A percentile compares a stretch with the other conserved stretches of the same genome.
phyloP scores from a whole-genome alignment of 2,888 invertebrate species.

The Petrophora chlorosata region DNA sequence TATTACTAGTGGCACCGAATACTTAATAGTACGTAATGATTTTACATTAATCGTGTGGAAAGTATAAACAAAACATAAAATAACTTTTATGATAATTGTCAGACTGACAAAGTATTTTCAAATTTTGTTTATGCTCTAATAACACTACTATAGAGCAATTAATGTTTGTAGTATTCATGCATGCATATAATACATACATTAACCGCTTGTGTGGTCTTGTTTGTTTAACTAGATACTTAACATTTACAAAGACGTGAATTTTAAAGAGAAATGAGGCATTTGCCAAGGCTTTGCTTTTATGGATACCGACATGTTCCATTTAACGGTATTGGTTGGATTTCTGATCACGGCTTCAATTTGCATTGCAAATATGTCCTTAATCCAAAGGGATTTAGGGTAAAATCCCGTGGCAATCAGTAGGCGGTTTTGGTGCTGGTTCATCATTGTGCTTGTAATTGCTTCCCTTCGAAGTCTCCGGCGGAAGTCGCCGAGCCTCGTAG shows the following conservation, averaged over 20 bases:
- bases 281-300: neutral
- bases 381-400: conserved; percentile 1
- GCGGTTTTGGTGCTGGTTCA: conserved; percentile 31
- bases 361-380: neutral
- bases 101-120: too few relatives aligned
- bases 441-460: conserved; percentile 42
- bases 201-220: conserved; percentile 22
- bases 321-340: neutral
- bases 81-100: too few relatives aligned
- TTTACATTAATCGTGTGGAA: too few relatives aligned
- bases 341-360: too few relatives aligned
- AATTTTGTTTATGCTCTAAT: too few relatives aligned
- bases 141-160: too few relatives aligned
- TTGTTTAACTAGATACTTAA: conserved; percentile 12
- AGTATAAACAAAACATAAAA: too few relatives aligned
- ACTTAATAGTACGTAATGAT: too few relatives aligned
- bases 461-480: conserved; percentile 49
- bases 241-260: conserved; percentile 4
- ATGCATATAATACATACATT: conserved; percentile 36
- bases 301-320: neutral
- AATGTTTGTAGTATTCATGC: conserved; percentile 31
- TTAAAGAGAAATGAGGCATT: neutral
- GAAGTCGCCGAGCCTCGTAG: conserved; percentile 33
- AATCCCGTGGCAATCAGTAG: neutral
- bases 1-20: too few relatives aligned